Conservation (phyloP, 2,113 vertebrate species). For the Ammodytes dubius region DNA sequence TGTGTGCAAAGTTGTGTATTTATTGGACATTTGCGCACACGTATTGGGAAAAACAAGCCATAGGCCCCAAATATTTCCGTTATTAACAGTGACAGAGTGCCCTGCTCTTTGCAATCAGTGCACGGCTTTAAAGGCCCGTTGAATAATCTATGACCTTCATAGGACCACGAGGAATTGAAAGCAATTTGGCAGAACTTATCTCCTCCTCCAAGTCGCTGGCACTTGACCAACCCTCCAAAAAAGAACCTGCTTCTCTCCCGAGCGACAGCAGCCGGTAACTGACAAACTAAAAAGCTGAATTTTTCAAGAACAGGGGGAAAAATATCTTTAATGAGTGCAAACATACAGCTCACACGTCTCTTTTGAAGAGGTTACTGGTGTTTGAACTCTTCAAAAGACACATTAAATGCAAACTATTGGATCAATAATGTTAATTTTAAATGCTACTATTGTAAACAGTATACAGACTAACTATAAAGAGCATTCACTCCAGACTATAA, state of each 20-base stretch:
- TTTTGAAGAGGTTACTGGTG: slow-evolving; percentile 1
- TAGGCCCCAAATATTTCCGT: slow-evolving; percentile 29
- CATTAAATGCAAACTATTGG: slow-evolving; percentile 3
- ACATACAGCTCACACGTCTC: slow-evolving; percentile 2
- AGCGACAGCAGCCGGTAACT: slow-evolving; percentile 31
- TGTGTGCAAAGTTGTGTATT: slow-evolving; percentile 29
- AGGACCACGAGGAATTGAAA: slow-evolving; percentile 60
- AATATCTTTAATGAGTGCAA: slow-evolving; percentile 27
- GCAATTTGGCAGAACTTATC: slow-evolving; percentile 65
- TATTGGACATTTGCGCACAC: slow-evolving; percentile 1
- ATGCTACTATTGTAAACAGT: not conserved
- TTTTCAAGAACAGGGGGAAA: slow-evolving; percentile 14
- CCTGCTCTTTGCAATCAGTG: slow-evolving; percentile 43
- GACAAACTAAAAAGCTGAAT: slow-evolving; percentile 37
- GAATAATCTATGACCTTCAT: slow-evolving; percentile 79
- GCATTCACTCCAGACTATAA: too few relatives aligned
- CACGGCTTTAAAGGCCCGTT: slow-evolving; percentile 44
- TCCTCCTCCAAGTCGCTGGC: slow-evolving; percentile 62
- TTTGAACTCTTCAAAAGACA: not conserved
- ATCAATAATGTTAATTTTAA: not conserved
- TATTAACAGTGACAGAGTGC: slow-evolving; percentile 27
- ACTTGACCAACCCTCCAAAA: slow-evolving; percentile 33
- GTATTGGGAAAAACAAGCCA: slow-evolving; percentile 28
- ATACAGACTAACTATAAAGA: too few relatives aligned
- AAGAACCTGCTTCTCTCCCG: not conserved